Conservation (phyloP, 2,797 vertebrate genomes). For the Antrozous pallidus region DNA sequence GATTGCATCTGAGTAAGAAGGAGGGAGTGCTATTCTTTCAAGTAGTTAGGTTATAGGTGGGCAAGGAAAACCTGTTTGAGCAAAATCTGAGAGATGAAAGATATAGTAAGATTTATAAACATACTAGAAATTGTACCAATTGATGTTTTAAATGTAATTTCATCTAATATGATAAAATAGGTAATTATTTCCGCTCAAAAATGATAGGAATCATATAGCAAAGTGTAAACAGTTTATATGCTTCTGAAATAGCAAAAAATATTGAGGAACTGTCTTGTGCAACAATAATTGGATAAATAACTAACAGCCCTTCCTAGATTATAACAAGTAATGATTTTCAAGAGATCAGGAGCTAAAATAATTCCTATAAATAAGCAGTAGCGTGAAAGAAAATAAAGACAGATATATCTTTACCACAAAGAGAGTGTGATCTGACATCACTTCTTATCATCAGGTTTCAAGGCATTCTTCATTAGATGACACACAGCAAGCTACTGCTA, state of each 20-base stretch:
- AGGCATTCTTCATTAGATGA: background rate
- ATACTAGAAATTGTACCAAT: background rate
- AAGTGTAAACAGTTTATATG: background rate
- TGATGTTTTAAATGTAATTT: slow-evolving; percentile 10
- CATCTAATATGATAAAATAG: slow-evolving; percentile 6
- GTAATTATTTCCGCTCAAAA: background rate
- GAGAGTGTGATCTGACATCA: background rate
- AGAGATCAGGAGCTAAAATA: background rate
- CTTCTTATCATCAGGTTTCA: background rate
- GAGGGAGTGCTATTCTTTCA: background rate
- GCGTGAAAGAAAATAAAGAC: background rate
- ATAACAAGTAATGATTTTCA: background rate
- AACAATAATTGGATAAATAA: slow-evolving; percentile 46
- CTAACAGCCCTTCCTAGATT: background rate
- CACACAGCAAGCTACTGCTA: background rate
- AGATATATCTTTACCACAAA: background rate
- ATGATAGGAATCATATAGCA: background rate
- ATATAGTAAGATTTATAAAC: background rate
- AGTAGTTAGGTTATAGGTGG: too few relatives aligned
- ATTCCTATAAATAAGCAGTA: background rate
- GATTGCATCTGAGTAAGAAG: background rate
- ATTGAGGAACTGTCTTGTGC: background rate
- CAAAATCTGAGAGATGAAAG: background rate
- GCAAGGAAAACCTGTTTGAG: background rate
- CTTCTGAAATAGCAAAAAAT: slow-evolving; percentile 21